Evolutionary conservation across 2,888 invertebrate genomes (phyloP).

Genomic region (Lypha dubia): DNA sequence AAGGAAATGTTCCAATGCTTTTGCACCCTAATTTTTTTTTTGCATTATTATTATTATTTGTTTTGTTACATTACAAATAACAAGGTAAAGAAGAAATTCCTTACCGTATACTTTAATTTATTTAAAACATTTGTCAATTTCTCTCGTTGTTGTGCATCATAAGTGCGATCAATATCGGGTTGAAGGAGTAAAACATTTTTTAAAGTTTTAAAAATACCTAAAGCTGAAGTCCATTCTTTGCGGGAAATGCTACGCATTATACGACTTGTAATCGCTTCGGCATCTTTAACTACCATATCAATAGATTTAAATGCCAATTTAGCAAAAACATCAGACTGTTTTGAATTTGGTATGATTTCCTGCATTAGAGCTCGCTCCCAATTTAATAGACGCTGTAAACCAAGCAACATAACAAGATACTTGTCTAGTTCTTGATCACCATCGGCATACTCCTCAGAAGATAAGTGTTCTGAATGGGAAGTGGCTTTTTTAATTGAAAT

Average conservation of each 20-base stretch:
- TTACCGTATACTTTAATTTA: slow-evolving; percentile 89
- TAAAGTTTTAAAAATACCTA: slow-evolving; percentile 92
- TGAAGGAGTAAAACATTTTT: slow-evolving; percentile 90
- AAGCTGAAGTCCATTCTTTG: slow-evolving; percentile 91
- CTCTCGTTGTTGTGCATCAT: slow-evolving; percentile 87
- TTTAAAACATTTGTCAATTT: slow-evolving; percentile 90
- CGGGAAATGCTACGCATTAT: slow-evolving; percentile 90
- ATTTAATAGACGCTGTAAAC: slow-evolving; percentile 92
- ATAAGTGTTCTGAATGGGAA: slow-evolving; percentile 81
- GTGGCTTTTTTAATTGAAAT: slow-evolving; percentile 87
- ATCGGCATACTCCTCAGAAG: slow-evolving; percentile 82
- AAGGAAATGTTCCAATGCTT: slow-evolving; percentile 95
- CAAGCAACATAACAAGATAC: slow-evolving; percentile 92
- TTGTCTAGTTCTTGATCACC: slow-evolving; percentile 93
- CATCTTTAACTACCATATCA: slow-evolving; percentile 92
- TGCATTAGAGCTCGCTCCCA: slow-evolving; percentile 93
- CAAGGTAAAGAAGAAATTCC: slow-evolving; percentile 70
- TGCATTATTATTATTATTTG: too few relatives aligned
- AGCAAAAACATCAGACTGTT: slow-evolving; percentile 92
- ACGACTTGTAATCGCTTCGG: slow-evolving; percentile 90
- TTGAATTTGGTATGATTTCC: slow-evolving; percentile 91
- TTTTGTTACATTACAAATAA: not conserved
- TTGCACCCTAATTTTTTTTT: slow-evolving; percentile 88
- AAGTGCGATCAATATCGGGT: slow-evolving; percentile 91
- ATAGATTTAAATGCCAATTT: slow-evolving; percentile 92